These are phyloP conservation scores for Labeo rohita DNA, from an alignment of 2,113 vertebrate genomes.

Conservation along the genomic window DNA sequence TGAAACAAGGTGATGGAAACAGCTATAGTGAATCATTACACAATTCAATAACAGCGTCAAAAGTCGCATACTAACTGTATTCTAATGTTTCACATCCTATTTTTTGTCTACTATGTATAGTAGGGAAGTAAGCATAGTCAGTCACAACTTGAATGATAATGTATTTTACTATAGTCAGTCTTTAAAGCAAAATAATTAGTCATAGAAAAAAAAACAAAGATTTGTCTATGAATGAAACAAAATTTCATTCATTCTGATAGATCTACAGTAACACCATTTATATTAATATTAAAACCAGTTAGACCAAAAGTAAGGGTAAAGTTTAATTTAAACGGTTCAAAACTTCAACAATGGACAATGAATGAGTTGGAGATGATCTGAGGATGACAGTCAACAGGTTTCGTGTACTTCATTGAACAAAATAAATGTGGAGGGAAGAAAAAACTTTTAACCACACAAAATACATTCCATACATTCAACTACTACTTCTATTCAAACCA, in stretches of 20 bases:
- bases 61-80: too few species aligned
- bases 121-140: neutral
- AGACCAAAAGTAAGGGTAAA: slow-evolving; percentile 53
- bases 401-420: slow-evolving; percentile 49
- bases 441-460: slow-evolving; percentile 56
- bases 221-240: neutral
- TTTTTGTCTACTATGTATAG: neutral
- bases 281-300: neutral
- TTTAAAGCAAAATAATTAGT: neutral
- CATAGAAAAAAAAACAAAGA: neutral
- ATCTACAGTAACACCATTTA: neutral
- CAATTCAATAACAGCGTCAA: too few species aligned
- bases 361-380: slow-evolving; percentile 42
- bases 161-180: neutral
- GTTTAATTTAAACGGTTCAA: slow-evolving; percentile 55
- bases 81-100: neutral
- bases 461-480: slow-evolving; percentile 51
- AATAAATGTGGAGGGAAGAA: slow-evolving; percentile 42
- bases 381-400: slow-evolving; percentile 43
- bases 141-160: neutral
- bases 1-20: too few species aligned
- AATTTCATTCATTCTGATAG: neutral
- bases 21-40: too few species aligned
- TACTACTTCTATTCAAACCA: slow-evolving; percentile 52
- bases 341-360: slow-evolving; percentile 55